Base-by-base conservation (phyloP, 2,113 vertebrate species). In the Pteruthius melanotis region DNA sequence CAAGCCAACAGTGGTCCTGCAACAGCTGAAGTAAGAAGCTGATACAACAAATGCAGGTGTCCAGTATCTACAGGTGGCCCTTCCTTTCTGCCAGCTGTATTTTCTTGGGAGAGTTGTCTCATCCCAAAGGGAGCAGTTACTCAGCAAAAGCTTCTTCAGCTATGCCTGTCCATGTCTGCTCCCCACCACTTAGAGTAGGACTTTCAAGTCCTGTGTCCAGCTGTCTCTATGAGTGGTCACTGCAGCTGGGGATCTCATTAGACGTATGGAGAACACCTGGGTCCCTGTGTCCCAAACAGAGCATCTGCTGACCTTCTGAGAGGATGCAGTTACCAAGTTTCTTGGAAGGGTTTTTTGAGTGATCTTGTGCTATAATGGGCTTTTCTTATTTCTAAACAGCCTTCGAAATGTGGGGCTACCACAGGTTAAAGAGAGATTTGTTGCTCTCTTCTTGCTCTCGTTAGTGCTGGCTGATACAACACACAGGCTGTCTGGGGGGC, bases 371-470 rank as follows among this genome's bases (percentile, higher is more conserved):
- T 87, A 2, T 70, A 61, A 49, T 7, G 10, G 64, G 42, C 28
- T 91, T 90, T 89, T 81, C 35, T 47, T 83, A 28, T 57, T 77
- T 87, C 47, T 91, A 64, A 87, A 54, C 22, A 80, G 45, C 37
- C 76, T 53, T 30, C 64, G 37, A 65, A 52, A 68, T 24, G 40
- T 37, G 31, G 4, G 28, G 50, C 57, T 76, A 52, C 27, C 15
- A 22, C 10, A 65, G 45, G 9, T 61, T 72, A 69, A 77, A 76
- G 18, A 45, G 39, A 66, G 37, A 22, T 66, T 60, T 72, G 10
- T n/a, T 77, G 35, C 28, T 83, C 31, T 56, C 26, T 70, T 76
- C 44, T 77, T 1, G 3, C 24, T 56, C 45, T 64, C 7, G 0
- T 60, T 49, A 30, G 21, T 31, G 35, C 24, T 82, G 60, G 65